Conservation (phyloP, 2,888 invertebrate species). For the Mythimna vitellina region DNA sequence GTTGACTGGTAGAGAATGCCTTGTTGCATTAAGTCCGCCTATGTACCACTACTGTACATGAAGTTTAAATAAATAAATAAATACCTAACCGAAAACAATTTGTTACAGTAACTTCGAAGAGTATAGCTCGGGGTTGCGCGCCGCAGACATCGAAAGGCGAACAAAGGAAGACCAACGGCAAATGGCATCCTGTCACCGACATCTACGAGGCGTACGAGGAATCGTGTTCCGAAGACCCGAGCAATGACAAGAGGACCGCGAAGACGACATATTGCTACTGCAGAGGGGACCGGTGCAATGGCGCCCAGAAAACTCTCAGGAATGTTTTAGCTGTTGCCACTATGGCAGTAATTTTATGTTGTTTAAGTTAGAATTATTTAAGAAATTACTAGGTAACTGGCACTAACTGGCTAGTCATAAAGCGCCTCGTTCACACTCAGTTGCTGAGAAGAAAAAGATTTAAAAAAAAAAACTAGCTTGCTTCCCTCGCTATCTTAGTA, state of each 20-base stretch:
- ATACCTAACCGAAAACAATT: background rate
- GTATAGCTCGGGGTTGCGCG: conserved; percentile 92
- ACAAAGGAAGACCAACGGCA: conserved; percentile 86
- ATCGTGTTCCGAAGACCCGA: conserved; percentile 92
- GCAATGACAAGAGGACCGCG: conserved; percentile 88
- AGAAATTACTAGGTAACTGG: background rate
- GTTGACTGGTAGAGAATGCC: too few species aligned
- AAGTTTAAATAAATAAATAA: too few species aligned
- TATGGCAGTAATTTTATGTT: conserved; percentile 18
- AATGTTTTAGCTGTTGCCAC: conserved; percentile 25
- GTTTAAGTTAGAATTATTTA: conserved; percentile 21
- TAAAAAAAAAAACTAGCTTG: background rate
- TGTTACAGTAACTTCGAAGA: conserved; percentile 75
- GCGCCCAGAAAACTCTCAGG: conserved; percentile 60
- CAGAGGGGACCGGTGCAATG: conserved; percentile 93
- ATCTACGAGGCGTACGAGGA: conserved; percentile 93
- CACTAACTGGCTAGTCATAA: conserved; percentile 23
- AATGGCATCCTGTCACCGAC: conserved; percentile 91
- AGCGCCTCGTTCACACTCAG: background rate
- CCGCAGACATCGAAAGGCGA: conserved; percentile 92
- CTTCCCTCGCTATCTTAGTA: too few species aligned
- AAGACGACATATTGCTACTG: conserved; percentile 94
- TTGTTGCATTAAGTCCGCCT: too few species aligned
- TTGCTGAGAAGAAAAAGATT: too few species aligned
- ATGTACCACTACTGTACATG: too few species aligned